Evolutionary conservation across 2,888 invertebrate genomes (phyloP).

Genomic region (Notodonta ziczac): DNA sequence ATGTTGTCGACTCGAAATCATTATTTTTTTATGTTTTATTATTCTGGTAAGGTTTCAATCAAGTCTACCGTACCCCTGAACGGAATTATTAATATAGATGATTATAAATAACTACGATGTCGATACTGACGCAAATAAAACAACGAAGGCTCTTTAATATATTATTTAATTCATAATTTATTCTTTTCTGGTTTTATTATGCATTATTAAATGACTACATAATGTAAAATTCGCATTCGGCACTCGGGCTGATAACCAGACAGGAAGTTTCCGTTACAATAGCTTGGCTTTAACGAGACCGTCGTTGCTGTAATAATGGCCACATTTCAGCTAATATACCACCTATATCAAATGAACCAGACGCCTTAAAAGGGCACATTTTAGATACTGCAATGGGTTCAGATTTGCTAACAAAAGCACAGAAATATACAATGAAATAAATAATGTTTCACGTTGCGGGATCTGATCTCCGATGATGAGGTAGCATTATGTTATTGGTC

Average conservation of each 20-base stretch:
- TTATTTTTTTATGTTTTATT: too few species aligned
- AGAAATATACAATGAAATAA: background rate
- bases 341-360: constrained; percentile 20
- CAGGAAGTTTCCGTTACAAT: constrained; percentile 48
- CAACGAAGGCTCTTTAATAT: too few species aligned
- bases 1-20: too few species aligned
- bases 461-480: constrained; percentile 30
- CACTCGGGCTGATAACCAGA: constrained; percentile 52
- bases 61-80: too few species aligned
- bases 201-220: too few species aligned
- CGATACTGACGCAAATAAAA: too few species aligned
- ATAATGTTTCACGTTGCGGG: background rate
- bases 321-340: constrained; percentile 29
- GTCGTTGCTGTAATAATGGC: constrained; percentile 22
- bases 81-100: too few species aligned
- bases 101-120: too few species aligned
- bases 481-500: background rate
- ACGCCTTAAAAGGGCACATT: background rate
- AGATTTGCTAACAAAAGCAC: constrained; percentile 16
- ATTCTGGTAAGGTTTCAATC: too few species aligned
- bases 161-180: too few species aligned
- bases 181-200: too few species aligned
- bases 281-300: constrained; percentile 29
- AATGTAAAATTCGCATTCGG: constrained; percentile 25
- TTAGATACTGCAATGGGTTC: constrained; percentile 19